phyloP scores from a whole-genome alignment of 2,113 vertebrate species.

The Dascyllus trimaculatus region DNA sequence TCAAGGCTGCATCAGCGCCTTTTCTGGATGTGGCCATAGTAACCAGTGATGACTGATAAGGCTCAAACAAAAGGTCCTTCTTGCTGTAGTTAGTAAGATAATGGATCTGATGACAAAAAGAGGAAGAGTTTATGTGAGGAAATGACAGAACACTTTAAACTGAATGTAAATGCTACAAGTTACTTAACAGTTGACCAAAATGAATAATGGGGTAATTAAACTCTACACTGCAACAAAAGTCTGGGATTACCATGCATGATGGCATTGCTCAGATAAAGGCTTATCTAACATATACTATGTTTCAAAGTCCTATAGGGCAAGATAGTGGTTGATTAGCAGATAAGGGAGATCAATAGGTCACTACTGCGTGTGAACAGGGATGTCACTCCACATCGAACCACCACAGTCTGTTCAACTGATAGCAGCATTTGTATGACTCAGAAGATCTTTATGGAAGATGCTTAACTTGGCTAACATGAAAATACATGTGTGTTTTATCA shows the following conservation, averaged over 20 bases:
- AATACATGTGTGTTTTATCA: not conserved
- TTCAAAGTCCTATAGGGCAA: slow-evolving; percentile 44
- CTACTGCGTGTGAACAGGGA: not conserved
- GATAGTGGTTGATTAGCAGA: slow-evolving; percentile 14
- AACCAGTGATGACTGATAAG: slow-evolving; percentile 6
- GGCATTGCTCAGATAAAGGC: slow-evolving; percentile 14
- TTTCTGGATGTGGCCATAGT: not conserved
- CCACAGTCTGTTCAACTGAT: no score
- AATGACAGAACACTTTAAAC: not conserved
- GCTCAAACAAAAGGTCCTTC: not conserved
- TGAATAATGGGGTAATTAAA: not conserved
- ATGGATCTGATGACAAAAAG: not conserved
- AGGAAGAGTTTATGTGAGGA: not conserved
- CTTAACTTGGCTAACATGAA: not conserved
- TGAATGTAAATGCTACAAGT: not conserved
- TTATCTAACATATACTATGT: not conserved
- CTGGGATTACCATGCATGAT: not conserved
- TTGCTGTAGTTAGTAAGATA: slow-evolving; percentile 17
- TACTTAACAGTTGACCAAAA: not conserved
- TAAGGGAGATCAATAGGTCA: slow-evolving; percentile 35
- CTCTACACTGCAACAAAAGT: not conserved
- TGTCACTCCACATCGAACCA: not conserved
- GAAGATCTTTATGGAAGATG: no score
- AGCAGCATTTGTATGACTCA: no score
- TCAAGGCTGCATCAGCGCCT: not conserved